A percentile compares a stretch with the other conserved stretches of the same genome.
Evolutionary conservation across 1,140 invertebrate genomes (phyloP).

Genomic region (Tyrophagus putrescentiae): DNA sequence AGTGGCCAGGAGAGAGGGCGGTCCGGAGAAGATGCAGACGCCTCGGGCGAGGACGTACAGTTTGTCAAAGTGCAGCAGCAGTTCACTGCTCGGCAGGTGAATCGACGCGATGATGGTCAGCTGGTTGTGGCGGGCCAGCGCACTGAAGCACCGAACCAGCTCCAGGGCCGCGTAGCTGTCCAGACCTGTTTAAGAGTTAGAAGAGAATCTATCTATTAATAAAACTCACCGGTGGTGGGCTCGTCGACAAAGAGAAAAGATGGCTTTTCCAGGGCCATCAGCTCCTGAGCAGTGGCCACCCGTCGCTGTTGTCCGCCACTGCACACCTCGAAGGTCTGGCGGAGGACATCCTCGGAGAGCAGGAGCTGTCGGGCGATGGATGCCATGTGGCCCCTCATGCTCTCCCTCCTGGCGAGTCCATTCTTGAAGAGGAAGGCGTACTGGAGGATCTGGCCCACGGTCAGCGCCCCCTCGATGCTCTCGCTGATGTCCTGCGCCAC

Average conservation of each 20-base stretch:
- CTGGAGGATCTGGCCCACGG: neutral
- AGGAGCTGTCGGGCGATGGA: neutral
- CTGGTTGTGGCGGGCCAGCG: neutral
- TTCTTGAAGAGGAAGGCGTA: constrained; percentile 10
- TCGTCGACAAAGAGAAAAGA: constrained; percentile 18
- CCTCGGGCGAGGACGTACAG: constrained; percentile 22
- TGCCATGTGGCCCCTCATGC: too few species aligned
- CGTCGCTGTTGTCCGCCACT: constrained; percentile 17
- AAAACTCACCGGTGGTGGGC: constrained; percentile 21
- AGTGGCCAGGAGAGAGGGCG: constrained; percentile 18
- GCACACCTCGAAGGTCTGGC: neutral
- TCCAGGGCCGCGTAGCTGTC: constrained; percentile 12
- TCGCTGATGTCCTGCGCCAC: too few species aligned
- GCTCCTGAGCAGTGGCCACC: constrained; percentile 20
- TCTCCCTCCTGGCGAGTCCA: neutral
- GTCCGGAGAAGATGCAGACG: constrained; percentile 30
- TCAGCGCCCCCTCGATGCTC: neutral
- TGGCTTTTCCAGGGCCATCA: neutral
- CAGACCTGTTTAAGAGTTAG: too few species aligned
- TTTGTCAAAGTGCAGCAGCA: constrained; percentile 20
- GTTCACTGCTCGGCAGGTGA: constrained; percentile 22
- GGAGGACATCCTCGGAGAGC: neutral
- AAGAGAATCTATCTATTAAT: too few species aligned
- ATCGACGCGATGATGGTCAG: constrained; percentile 22
- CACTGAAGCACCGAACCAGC: neutral